phyloP scores from a whole-genome alignment of 2,888 invertebrate species.

The Pherbina coryleti region DNA sequence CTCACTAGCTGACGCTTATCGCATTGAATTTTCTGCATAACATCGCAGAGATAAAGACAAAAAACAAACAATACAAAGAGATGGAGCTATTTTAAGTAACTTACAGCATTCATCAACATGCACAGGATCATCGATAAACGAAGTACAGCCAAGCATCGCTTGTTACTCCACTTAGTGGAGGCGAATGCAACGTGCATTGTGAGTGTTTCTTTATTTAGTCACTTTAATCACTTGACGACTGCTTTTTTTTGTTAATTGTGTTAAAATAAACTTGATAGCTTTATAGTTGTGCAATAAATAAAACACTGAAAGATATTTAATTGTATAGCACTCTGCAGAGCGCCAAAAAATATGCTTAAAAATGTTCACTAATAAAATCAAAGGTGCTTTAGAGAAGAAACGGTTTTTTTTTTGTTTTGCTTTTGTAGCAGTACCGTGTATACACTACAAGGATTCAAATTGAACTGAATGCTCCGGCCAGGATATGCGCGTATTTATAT shows the following conservation, averaged over 20 bases:
- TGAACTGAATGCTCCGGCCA: slow-evolving; percentile 54
- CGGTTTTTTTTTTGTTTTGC: background rate
- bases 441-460: slow-evolving; percentile 45
- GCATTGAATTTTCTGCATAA: background rate
- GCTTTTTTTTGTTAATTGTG: too few relatives aligned
- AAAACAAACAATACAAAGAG: background rate
- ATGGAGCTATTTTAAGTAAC: slow-evolving; percentile 44
- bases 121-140: slow-evolving; percentile 59
- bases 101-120: slow-evolving; percentile 66
- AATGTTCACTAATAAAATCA: background rate
- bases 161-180: background rate
- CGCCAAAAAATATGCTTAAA: slow-evolving; percentile 49
- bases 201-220: background rate
- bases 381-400: background rate
- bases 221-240: too few relatives aligned
- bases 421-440: slow-evolving; percentile 39
- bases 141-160: slow-evolving; percentile 44
- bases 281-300: background rate
- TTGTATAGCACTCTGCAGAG: slow-evolving; percentile 7
- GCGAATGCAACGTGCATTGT: background rate
- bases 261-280: too few relatives aligned
- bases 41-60: background rate
- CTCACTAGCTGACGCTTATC: background rate
- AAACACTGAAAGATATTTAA: background rate
- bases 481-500: slow-evolving; percentile 57